phyloP scores from a whole-genome alignment of 2,113 vertebrate species.

The Empidonax alnorum region DNA sequence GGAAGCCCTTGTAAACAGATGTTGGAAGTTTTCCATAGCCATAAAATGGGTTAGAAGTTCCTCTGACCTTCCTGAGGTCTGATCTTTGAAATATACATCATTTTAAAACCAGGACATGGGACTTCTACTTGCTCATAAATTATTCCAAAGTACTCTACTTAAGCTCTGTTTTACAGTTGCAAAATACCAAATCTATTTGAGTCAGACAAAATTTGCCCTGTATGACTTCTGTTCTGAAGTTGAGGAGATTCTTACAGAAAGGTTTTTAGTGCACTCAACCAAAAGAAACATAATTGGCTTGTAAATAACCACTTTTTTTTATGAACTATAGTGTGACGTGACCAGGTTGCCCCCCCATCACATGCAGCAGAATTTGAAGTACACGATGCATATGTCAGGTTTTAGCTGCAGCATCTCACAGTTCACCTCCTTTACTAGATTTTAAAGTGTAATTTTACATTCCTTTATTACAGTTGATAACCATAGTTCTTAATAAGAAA shows the following conservation, averaged over 20 bases:
- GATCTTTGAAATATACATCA: background rate
- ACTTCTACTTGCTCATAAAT: background rate
- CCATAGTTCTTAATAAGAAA: rapidly evolving
- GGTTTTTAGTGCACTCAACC: background rate
- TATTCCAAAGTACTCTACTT: background rate
- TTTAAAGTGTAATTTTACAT: background rate
- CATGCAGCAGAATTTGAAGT: background rate
- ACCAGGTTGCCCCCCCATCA: background rate
- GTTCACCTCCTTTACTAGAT: background rate
- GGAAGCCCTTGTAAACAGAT: background rate
- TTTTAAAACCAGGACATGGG: background rate
- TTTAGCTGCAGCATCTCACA: background rate
- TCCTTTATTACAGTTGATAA: background rate
- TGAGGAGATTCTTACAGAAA: background rate
- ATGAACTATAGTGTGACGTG: rapidly evolving
- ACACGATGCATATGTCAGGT: rapidly evolving
- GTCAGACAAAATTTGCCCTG: background rate
- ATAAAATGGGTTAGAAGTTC: background rate
- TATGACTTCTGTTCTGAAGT: background rate
- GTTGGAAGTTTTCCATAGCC: background rate
- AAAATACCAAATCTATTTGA: background rate
- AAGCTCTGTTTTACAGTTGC: background rate
- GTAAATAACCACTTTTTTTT: background rate
- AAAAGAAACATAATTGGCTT: background rate
- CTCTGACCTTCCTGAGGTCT: background rate